A percentile compares a stretch with the other conserved stretches of the same genome.
Conservation (phyloP, 2,888 invertebrate species). For the Habrosyne pyritoides region DNA sequence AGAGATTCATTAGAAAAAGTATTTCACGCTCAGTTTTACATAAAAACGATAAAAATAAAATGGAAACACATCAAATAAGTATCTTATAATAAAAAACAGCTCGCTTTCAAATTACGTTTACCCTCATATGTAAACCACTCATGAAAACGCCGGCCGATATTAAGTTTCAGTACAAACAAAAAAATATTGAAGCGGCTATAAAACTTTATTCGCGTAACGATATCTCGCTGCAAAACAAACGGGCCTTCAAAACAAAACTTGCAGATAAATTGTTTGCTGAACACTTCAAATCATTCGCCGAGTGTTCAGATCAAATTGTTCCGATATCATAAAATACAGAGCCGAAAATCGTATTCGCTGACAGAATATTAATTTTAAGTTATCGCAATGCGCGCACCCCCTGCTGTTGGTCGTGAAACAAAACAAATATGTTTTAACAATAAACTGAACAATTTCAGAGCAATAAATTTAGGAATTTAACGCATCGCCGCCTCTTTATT, state of each 20-base stretch:
- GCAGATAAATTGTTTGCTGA: slow-evolving; percentile 55
- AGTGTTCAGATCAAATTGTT: slow-evolving; percentile 55
- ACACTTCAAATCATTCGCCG: slow-evolving; percentile 51
- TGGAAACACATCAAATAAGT: neutral
- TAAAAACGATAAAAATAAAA: neutral
- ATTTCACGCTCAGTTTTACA: neutral
- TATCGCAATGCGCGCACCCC: slow-evolving; percentile 55
- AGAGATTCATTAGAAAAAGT: neutral
- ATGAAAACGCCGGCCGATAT: neutral
- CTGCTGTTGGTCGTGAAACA: slow-evolving; percentile 62
- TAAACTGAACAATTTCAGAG: slow-evolving; percentile 62
- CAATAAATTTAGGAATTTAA: slow-evolving; percentile 61
- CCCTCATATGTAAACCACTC: slow-evolving; percentile 2
- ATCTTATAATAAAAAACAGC: neutral
- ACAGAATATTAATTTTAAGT: slow-evolving; percentile 79
- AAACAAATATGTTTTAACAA: slow-evolving; percentile 60
- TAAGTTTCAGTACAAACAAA: slow-evolving; percentile 17
- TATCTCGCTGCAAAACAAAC: slow-evolving; percentile 49
- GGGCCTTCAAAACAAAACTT: slow-evolving; percentile 42
- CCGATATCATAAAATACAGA: slow-evolving; percentile 69
- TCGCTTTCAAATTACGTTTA: neutral
- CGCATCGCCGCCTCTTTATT: slow-evolving; percentile 59
- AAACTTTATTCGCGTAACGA: slow-evolving; percentile 30
- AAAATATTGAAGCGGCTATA: slow-evolving; percentile 13
- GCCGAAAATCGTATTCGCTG: slow-evolving; percentile 68